These are phyloP conservation scores for Asbolus verrucosus DNA, from an alignment of 1,140 invertebrate genomes.

Conservation along the genomic window DNA sequence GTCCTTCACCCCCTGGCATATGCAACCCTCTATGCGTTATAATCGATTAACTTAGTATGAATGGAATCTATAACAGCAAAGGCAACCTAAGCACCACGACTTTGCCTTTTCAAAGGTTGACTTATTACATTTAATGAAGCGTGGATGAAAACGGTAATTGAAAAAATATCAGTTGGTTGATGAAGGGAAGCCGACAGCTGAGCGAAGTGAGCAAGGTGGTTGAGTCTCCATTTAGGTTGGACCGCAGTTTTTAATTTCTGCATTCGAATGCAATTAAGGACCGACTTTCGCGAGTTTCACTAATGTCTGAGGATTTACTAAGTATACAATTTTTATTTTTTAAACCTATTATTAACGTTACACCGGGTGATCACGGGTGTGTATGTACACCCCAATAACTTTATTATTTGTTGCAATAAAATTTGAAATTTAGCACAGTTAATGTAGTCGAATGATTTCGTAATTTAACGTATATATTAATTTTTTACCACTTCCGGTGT, in stretches of 20 bases:
- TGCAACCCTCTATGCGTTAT: conserved; percentile 48
- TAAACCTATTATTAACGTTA: no score
- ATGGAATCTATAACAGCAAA: conserved; percentile 46
- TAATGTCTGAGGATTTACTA: no score
- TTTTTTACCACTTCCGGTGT: no score
- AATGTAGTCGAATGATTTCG: no score
- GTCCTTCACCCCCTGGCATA: conserved; percentile 49
- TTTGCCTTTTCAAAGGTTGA: conserved; percentile 44
- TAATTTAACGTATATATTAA: no score
- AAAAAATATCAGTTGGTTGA: conserved; percentile 41
- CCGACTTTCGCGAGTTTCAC: not conserved
- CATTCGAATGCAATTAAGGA: conserved; percentile 8
- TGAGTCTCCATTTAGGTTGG: conserved; percentile 12
- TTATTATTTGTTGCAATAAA: no score
- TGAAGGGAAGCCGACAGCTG: conserved; percentile 10
- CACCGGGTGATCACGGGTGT: no score
- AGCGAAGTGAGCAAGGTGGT: conserved; percentile 16
- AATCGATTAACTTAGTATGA: conserved; percentile 53
- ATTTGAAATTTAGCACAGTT: no score
- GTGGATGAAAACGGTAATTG: conserved; percentile 50
- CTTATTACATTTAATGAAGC: conserved; percentile 48
- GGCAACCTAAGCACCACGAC: conserved; percentile 9
- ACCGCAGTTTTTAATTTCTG: not conserved
- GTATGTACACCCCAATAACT: no score
- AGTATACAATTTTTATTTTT: no score